Base-by-base conservation (phyloP, 2,113 vertebrate species). In the Panthera tigris region DNA sequence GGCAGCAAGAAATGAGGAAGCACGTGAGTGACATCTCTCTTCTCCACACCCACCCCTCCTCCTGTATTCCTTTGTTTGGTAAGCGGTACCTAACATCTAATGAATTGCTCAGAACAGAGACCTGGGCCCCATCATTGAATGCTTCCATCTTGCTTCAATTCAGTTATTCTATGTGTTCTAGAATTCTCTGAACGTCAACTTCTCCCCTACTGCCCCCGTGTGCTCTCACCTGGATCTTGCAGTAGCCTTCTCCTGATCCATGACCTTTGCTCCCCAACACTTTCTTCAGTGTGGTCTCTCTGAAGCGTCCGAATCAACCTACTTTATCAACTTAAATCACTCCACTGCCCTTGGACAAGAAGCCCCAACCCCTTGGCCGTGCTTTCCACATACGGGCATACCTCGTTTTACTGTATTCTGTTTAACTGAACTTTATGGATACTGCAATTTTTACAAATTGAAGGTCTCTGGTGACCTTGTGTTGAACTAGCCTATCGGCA, bases 21-120 rank as follows among this genome's bases (percentile, higher is more conserved):
- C 0, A 15, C 1, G 8, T 13, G 31, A 29, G 13, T 7, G 6
- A 4, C 19, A 31, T 5, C 13, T 10, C 48, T 45, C 79, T 73
- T 52, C 68, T 80, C 16, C 39, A 41, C 36, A 81, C 16, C 48
- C n/a, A 29, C 14, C 69, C 50, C 18, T 69, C 33, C 52, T 41
- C 11, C 2, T 16, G 3, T 52, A 36, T 4, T 29, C 71, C 79
- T 57, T 84, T 1, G 13, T 19, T 36, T 12, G 57, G 18, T 50
- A 55, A 61, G 57, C 2, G 33, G 66, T 27, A 68, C 39, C 74
- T 50, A 87, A 39, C n/a, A 50, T 14, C 50, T 61, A 48, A 69
- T 25, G 55, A 92, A 94, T 92, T 91, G 94, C 0, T 83, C 84
- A 66, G 19, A 90, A 61, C 11, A 48, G 86, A 66, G 78, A 88